These are phyloP conservation scores for Palythoa grandis DNA, from an alignment of 92 coral and sea anemone species.

Conservation along the genomic window DNA sequence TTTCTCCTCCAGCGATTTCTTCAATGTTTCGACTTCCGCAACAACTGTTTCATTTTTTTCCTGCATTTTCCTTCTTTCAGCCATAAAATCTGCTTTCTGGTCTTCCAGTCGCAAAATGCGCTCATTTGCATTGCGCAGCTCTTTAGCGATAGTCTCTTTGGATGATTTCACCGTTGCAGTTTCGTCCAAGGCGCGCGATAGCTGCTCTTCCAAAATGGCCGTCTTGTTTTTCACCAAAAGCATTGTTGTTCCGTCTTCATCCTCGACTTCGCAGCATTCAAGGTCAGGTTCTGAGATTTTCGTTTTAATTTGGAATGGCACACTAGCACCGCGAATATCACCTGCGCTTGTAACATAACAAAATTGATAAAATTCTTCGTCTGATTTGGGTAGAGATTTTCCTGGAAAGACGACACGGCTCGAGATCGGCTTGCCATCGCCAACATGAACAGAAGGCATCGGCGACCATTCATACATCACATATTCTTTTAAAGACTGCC, in stretches of 20 bases:
- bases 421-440: constrained; percentile 58
- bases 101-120: constrained; percentile 65
- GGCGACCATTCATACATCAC: constrained; percentile 96
- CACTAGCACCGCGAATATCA: constrained; percentile 97
- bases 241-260: constrained; percentile 82
- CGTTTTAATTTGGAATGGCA: constrained; percentile 93
- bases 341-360: constrained; percentile 86
- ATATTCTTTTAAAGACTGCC: constrained; percentile 92
- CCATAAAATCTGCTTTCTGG: constrained; percentile 65
- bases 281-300: constrained; percentile 71
- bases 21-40: constrained; percentile 58
- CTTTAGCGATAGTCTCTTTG: constrained; percentile 71
- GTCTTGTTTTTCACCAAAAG: constrained; percentile 89
- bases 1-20: constrained; percentile 58
- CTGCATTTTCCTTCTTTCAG: constrained; percentile 44
- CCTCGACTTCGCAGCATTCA: constrained; percentile 93
- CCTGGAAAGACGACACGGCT: constrained; percentile 84
- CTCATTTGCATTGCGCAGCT: constrained; percentile 64
- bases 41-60: constrained; percentile 29
- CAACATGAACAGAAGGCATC: constrained; percentile 54
- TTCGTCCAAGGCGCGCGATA: constrained; percentile 88
- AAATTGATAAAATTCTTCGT: constrained; percentile 96
- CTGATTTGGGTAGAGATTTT: constrained; percentile 80
- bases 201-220: constrained; percentile 87
- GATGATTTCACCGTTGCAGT: constrained; percentile 77